Conservation (phyloP, 2,797 vertebrate genomes). For the Phyllotis vaccarum region DNA sequence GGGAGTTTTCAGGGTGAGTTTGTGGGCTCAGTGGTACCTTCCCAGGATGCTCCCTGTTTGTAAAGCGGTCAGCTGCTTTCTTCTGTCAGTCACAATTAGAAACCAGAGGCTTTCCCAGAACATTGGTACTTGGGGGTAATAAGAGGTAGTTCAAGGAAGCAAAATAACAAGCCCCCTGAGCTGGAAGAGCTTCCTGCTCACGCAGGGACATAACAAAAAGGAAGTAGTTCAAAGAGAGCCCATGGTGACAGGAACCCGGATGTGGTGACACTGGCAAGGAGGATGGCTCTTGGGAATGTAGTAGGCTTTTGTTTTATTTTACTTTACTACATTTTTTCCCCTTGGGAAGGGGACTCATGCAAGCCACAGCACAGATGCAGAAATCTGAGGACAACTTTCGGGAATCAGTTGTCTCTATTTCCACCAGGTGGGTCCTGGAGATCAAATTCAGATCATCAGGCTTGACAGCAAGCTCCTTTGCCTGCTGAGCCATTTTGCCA, state of each 20-base stretch:
- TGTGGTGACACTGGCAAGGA: not conserved
- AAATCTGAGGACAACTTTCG: not conserved
- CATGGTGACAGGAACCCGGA: not conserved
- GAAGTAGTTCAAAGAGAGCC: fast-evolving
- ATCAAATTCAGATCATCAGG: no score
- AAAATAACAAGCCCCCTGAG: not conserved
- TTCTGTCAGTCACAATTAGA: not conserved
- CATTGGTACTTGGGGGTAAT: not conserved
- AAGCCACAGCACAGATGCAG: not conserved
- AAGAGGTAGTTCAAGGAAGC: not conserved
- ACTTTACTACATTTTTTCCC: not conserved
- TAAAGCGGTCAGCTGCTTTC: not conserved
- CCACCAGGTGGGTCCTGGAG: not conserved
- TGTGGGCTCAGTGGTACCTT: not conserved
- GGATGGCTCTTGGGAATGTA: not conserved
- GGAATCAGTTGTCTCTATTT: not conserved
- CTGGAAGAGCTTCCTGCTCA: not conserved
- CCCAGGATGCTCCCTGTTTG: not conserved
- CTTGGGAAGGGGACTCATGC: not conserved
- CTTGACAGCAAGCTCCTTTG: no score
- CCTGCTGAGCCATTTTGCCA: not conserved
- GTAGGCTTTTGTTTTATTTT: not conserved
- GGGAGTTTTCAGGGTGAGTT: not conserved
- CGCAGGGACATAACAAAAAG: not conserved
- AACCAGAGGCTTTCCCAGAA: not conserved